Base-by-base conservation (phyloP, 2,888 invertebrate genomes). In the Encarsia formosa region DNA sequence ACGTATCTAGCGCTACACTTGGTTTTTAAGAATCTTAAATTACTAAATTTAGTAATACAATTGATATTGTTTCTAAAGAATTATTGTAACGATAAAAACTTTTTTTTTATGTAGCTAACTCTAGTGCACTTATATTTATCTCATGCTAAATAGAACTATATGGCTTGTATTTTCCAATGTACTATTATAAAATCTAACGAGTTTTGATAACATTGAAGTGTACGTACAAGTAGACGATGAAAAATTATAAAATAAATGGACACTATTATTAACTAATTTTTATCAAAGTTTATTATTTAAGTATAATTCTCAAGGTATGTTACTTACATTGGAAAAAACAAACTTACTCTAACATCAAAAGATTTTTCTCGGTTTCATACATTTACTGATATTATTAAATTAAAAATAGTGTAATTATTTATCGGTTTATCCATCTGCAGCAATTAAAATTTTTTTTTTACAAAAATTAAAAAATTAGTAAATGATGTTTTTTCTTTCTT, bases 161-260 rank as follows among this genome's bases (percentile, higher is more conserved):
- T n/a, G n/a, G n/a, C 52, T 52, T 49, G 49, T 56, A 31, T 49
- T 52, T 56, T 56, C 49, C 52, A 52, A 49, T 56, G 49, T 49
- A 43, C 24, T 49, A 39, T 38, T n/a, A n/a, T 48, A n/a, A 41
- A 46, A 43, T 46, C 52, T 56, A 52, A 32, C 35, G 35, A 38
- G 52, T 45, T 46, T 52, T 26, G 11, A 37, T 46, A 46, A 49
- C 37, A 56, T 29, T 41, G 31, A 52, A 24, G 23, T 26, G 42
- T 37, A 41, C 31, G 22, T 23, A 45, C 38, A 42, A 51, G 40
- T 47, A 49, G 39, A 22, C 23, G 18, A 39, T 35, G 22, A 6
- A 6, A 49, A 32, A 31, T 46, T 6, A 18, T 29, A 5, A 19
- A 39, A 49, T 13, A 18, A 16, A 24, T 15, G 23, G 41, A 31